Base-by-base conservation (phyloP, 2,888 invertebrate species). In the Molorchus minor region DNA sequence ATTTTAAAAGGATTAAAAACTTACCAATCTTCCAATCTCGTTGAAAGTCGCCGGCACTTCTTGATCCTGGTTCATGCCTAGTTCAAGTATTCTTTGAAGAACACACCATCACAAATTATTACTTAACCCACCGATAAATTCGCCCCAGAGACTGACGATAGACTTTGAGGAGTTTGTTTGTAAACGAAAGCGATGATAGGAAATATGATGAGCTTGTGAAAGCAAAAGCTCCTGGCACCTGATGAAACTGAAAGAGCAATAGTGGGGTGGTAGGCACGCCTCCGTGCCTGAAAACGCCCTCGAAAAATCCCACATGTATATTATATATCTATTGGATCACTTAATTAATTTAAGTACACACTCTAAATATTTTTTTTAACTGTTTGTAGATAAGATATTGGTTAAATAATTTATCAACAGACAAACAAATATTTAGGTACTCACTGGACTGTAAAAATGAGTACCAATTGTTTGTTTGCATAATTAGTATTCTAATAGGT, bases 21-120 rank as follows among this genome's bases (percentile, higher is more conserved):
- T 80, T 71, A 81, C 81, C 70, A 81, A 71, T 73, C 78, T 71
- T 52, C 77, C 73, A 52, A 79, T 68, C 62, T 81, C 80, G 67
- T 74, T 75, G 46, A 77, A 72, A 46, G 73, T 71, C 45, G 76
- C 75, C 46, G 80, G 78, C 60, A 79, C 80, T 73, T 81, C 79
- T 71, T 80, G 81, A 65, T 80, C 80, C 66, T 79, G 77, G 73
- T 77, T 79, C 80, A 80, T 80, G 60, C 71, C 74, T 58, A 21
- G 20, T 35, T 21, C 35, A 17, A 15, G 30, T 45, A 49, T 41
- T 17, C 16, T 54, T 30, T 35, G 40, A 15, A 71, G 58, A 58
- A 57, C 52, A 59, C 56, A 64, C 38, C 45, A 49, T 49, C 61
- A 61, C 61, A 62, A 59, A 61, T 58, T 55, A 52, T 49, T n/a